Conservation (phyloP, 1,140 invertebrate genomes). For the Yoshiicerus persimilis region DNA sequence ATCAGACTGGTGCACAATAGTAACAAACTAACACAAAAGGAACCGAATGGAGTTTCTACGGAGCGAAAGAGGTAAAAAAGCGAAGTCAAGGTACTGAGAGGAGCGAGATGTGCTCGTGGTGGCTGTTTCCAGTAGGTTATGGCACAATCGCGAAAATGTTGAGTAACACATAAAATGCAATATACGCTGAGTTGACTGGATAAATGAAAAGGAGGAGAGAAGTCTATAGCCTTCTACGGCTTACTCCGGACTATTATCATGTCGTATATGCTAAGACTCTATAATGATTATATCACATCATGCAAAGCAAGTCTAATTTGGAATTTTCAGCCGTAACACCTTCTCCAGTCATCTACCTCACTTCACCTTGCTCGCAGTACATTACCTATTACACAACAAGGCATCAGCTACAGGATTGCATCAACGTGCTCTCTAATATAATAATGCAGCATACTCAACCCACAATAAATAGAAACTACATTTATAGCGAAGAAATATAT, state of each 20-base stretch:
- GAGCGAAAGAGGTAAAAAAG: background rate
- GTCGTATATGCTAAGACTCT: background rate
- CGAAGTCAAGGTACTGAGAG: background rate
- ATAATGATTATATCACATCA: background rate
- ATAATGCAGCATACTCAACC: background rate
- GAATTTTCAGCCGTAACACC: conserved; percentile 15
- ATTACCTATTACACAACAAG: background rate
- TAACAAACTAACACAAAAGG: background rate
- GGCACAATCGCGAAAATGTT: background rate
- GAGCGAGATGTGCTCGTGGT: background rate
- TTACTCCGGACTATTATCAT: background rate
- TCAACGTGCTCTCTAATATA: background rate
- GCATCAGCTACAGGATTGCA: background rate
- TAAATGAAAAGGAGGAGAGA: background rate
- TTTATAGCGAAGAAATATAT: background rate
- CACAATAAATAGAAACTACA: background rate
- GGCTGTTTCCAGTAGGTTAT: background rate
- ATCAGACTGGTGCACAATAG: background rate
- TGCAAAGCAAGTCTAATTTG: background rate
- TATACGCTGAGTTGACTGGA: background rate
- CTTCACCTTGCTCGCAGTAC: background rate
- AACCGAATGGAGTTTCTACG: background rate
- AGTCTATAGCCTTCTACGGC: background rate
- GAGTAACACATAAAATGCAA: background rate
- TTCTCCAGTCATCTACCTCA: conserved; percentile 26